Conservation (phyloP, 2,888 invertebrate genomes). For the Apomyelois bistriatella region DNA sequence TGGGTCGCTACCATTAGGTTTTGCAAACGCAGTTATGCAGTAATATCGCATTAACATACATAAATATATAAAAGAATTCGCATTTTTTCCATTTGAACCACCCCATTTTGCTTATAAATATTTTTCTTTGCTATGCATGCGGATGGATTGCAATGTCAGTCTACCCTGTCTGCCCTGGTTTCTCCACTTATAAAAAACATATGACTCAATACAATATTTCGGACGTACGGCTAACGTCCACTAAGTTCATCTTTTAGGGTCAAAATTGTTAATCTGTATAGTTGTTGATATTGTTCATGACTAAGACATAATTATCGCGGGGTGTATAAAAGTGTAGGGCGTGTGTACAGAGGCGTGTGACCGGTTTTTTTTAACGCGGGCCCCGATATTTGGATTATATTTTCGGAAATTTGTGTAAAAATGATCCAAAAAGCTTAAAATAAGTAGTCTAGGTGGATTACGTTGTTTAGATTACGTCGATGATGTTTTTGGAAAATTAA, state of each 20-base stretch:
- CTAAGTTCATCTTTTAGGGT: neutral
- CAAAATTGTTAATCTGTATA: conserved; percentile 29
- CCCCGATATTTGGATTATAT: neutral
- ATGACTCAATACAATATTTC: neutral
- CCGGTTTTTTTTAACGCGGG: neutral
- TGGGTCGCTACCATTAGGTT: too few species aligned
- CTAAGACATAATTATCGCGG: conserved; percentile 26
- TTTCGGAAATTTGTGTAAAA: neutral
- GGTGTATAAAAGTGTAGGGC: neutral
- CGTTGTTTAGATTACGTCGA: too few species aligned
- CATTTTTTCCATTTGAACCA: too few species aligned
- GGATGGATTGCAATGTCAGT: too few species aligned
- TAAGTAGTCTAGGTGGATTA: neutral
- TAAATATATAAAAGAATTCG: too few species aligned
- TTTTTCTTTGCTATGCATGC: too few species aligned
- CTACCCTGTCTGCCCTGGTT: too few species aligned
- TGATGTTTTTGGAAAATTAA: too few species aligned
- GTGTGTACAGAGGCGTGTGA: neutral
- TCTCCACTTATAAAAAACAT: too few species aligned
- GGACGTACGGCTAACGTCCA: neutral
- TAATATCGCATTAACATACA: too few species aligned
- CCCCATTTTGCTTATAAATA: too few species aligned
- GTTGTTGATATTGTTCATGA: conserved; percentile 34
- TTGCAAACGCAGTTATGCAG: too few species aligned
- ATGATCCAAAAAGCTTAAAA: neutral